These are phyloP conservation scores for Apaloderma vittatum DNA, from an alignment of 2,113 vertebrate genomes.

Conservation along the genomic window DNA sequence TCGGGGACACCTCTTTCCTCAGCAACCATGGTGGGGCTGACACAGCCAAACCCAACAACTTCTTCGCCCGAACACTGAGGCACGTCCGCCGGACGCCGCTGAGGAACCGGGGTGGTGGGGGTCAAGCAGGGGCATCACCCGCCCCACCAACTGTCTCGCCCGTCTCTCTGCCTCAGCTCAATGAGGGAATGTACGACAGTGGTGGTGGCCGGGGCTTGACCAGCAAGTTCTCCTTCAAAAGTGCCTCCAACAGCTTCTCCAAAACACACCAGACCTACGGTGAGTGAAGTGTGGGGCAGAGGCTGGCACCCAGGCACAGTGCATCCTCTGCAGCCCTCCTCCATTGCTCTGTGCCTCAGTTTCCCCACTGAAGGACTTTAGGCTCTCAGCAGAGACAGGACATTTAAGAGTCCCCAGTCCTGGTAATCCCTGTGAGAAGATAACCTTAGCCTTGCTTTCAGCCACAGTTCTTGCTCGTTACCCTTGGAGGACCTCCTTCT, in stretches of 20 bases:
- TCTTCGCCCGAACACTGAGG: conserved; percentile 88
- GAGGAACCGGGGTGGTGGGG: conserved; percentile 65
- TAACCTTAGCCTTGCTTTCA: neutral
- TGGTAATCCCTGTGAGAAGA: neutral
- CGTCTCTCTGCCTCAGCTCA: conserved; percentile 92
- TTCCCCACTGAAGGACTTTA: neutral
- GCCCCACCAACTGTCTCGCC: conserved; percentile 88
- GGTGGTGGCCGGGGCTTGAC: conserved; percentile 37
- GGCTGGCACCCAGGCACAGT: neutral
- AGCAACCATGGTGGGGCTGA: conserved; percentile 86
- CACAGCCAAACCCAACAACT: conserved; percentile 79
- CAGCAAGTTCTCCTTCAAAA: conserved; percentile 82
- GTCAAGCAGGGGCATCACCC: conserved; percentile 75
- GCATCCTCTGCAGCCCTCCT: neutral
- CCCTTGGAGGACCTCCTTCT: neutral
- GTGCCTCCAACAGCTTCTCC: conserved; percentile 79
- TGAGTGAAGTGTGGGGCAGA: conserved; percentile 44
- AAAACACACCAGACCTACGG: conserved; percentile 85
- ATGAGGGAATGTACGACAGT: conserved; percentile 71
- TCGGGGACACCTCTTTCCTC: conserved; percentile 97
- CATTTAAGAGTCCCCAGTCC: neutral
- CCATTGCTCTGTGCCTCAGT: neutral
- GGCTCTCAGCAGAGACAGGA: neutral
- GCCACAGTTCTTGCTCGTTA: neutral
- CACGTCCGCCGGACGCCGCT: conserved; percentile 81